Conservation (phyloP, 2,888 invertebrate species). For the Criorhina ranunculi region DNA sequence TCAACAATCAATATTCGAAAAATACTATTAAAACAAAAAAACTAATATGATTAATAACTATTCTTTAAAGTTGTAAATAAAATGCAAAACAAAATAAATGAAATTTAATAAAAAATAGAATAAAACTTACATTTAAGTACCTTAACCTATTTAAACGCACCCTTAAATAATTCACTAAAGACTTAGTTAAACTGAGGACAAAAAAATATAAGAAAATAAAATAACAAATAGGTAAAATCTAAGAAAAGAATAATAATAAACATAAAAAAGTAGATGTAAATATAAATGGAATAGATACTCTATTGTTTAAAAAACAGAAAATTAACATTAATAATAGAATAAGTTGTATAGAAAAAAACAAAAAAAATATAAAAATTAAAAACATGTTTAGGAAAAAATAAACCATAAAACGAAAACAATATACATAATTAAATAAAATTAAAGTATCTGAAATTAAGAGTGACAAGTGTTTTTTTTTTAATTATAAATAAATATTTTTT, state of each 20-base stretch:
- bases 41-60: constrained; percentile 41
- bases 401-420: constrained; percentile 17
- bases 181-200: constrained; percentile 63
- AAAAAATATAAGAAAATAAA: constrained; percentile 19
- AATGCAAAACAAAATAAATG: constrained; percentile 35
- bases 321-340: constrained; percentile 6
- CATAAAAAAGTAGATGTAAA: constrained; percentile 42
- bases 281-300: constrained; percentile 29
- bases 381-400: constrained; percentile 21
- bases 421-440: background rate
- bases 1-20: constrained; percentile 73
- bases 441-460: constrained; percentile 36
- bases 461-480: constrained; percentile 36
- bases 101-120: constrained; percentile 44
- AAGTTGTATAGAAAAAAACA: constrained; percentile 46
- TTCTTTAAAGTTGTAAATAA: constrained; percentile 62
- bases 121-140: constrained; percentile 55
- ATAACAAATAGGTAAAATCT: constrained; percentile 15
- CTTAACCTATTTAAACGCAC: constrained; percentile 70
- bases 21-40: constrained; percentile 29
- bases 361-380: constrained; percentile 24
- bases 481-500: background rate
- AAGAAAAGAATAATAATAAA: constrained; percentile 28
- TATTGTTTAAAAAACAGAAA: constrained; percentile 46
- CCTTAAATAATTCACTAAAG: constrained; percentile 65